phyloP scores from a whole-genome alignment of 1,140 invertebrate species.

The Augochlora pura region DNA sequence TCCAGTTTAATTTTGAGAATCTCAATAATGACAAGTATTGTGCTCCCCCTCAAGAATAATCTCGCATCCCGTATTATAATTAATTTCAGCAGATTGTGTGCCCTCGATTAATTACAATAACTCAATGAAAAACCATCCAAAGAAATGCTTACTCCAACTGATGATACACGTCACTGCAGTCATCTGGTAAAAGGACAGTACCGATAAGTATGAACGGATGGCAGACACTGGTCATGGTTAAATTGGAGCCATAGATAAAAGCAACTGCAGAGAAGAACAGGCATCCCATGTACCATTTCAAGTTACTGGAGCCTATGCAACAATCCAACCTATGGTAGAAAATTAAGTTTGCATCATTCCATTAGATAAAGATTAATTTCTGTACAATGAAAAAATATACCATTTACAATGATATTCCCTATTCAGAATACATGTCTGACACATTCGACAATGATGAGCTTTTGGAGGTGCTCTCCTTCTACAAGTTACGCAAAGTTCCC shows the following conservation, averaged over 20 bases:
- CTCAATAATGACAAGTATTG: conserved; percentile 25
- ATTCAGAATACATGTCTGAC: conserved; percentile 75
- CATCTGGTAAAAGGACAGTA: conserved; percentile 84
- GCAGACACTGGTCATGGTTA: conserved; percentile 86
- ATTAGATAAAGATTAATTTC: not conserved
- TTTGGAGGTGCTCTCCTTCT: conserved; percentile 70
- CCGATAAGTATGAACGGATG: conserved; percentile 85
- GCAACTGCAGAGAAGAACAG: conserved; percentile 82
- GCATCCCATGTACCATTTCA: conserved; percentile 83
- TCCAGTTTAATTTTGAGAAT: conserved; percentile 50
- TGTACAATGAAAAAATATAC: conserved; percentile 52
- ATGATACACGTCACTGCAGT: conserved; percentile 87
- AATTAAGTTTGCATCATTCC: not conserved
- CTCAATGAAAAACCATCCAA: not conserved
- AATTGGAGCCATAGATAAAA: conserved; percentile 85
- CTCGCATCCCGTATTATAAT: conserved; percentile 1
- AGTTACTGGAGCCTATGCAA: conserved; percentile 85
- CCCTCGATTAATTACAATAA: not conserved
- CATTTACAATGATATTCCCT: conserved; percentile 79
- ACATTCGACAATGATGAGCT: conserved; percentile 74
- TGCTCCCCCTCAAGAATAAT: not conserved
- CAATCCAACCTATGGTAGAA: conserved; percentile 84
- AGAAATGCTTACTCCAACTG: conserved; percentile 83
- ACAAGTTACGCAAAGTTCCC: conserved; percentile 75
- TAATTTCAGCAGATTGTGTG: not conserved